Conservation (phyloP, 2,113 vertebrate species). For the Tachysurus vachellii region DNA sequence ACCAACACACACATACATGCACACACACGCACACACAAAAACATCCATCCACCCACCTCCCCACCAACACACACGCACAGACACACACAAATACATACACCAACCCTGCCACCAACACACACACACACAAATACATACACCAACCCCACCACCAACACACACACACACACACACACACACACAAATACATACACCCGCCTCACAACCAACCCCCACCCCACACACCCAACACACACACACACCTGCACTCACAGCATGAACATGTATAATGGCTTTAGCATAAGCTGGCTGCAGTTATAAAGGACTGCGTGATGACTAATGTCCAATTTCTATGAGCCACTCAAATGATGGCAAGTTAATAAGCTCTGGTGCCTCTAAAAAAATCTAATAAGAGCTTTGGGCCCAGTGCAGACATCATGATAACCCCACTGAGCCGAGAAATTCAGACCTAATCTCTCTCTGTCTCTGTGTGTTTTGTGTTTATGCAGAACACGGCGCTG, state of each 20-base stretch:
- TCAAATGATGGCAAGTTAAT: conserved; percentile 31
- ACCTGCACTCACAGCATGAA: conserved; percentile 3
- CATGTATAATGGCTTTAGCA: conserved; percentile 27
- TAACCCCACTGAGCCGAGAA: conserved; percentile 24
- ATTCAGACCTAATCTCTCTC: conserved; percentile 1
- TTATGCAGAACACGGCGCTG: neutral
- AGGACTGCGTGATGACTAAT: conserved; percentile 30
- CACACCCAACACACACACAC: neutral
- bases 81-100: too few relatives aligned
- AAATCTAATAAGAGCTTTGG: conserved; percentile 42
- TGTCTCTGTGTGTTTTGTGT: conserved; percentile 8
- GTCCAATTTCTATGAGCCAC: conserved; percentile 25
- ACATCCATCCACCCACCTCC: neutral
- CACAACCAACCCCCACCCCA: too few relatives aligned
- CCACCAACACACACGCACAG: neutral
- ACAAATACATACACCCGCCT: too few relatives aligned
- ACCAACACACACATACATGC: too few relatives aligned
- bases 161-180: too few relatives aligned
- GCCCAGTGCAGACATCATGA: conserved; percentile 2
- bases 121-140: too few relatives aligned
- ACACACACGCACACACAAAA: too few relatives aligned
- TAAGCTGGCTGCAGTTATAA: conserved; percentile 40
- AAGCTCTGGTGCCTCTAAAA: conserved; percentile 35
- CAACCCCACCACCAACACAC: too few relatives aligned
- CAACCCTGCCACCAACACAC: too few relatives aligned